Percentiles rank a stretch among this genome's conserved stretches.
Conservation (phyloP, 2,888 invertebrate genomes). For the Aradus depressus region DNA sequence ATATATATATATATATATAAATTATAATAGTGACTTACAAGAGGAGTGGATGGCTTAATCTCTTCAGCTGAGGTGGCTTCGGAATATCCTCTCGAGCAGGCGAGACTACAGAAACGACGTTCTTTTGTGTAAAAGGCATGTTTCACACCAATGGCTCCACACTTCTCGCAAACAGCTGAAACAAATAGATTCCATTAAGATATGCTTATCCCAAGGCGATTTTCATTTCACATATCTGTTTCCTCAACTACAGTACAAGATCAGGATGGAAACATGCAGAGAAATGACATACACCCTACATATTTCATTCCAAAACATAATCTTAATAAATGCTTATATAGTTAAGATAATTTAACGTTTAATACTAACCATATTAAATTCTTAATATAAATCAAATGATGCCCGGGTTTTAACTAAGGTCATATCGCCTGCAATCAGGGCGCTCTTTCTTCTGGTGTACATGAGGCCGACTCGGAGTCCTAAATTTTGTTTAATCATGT, state of each 20-base stretch:
- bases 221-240: too few species aligned
- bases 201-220: background rate
- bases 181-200: conserved; percentile 15
- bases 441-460: too few species aligned
- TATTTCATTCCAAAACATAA: background rate
- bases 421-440: too few species aligned
- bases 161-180: conserved; percentile 70
- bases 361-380: background rate
- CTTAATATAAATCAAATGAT: too few species aligned
- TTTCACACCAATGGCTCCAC: conserved; percentile 73
- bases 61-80: too few species aligned
- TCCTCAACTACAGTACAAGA: too few species aligned
- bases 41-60: too few species aligned
- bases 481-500: too few species aligned
- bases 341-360: background rate
- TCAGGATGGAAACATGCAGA: background rate
- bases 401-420: too few species aligned
- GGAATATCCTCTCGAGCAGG: conserved; percentile 50
- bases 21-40: too few species aligned
- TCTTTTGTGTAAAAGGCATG: conserved; percentile 78
- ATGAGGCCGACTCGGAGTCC: too few species aligned
- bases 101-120: conserved; percentile 67
- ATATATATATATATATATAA: too few species aligned
- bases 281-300: background rate
- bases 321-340: background rate